Base-by-base conservation (phyloP, 2,797 vertebrate species). In the Eospalax fontanierii region DNA sequence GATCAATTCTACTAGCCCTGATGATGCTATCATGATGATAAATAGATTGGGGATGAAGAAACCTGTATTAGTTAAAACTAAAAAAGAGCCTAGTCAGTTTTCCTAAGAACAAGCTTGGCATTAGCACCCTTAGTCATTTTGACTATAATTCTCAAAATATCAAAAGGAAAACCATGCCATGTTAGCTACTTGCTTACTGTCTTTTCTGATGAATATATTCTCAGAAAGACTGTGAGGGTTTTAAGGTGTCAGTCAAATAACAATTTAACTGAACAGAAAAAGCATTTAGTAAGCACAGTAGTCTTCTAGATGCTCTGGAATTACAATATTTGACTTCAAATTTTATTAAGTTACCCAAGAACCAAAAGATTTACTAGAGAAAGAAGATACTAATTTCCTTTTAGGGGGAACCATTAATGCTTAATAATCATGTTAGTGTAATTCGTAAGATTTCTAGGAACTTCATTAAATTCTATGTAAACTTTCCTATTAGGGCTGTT, bases 121-220 rank as follows among this genome's bases (percentile, higher is more conserved):
- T 54, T 71, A 28, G 15, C 15, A 30, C 21, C 38, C 63, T 84
- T 70, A 59, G 35, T 26, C 12, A 15, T 91, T 90, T 70, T 35
- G 43, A 83, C 26, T 33, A 18, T 30, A 83, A 87, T 92, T 90
- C 22, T 85, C 1, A 2, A 90, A 96, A 92, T 50, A 89, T 65
- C 78, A 68, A 89, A 70, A 87, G 87, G 46, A 57, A 93, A 89
- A 59, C 6, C 40, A 63, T 94, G 63, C 30, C 65, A 91, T n/a
- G 9, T 65, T 90, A 40, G 73, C 40, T 80, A 43, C 19, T 79
- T 57, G 57, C 76, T 70, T 50, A 50, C 50, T 93, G 33, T 78
- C 68, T 76, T 92, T 75, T 50, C 59, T 90, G 80, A 3, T 9
- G 65, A 74, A 74, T 63, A 24, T 70, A 28, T 54, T 80, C 15